Percentiles rank a stretch among this genome's conserved stretches.
phyloP scores from a whole-genome alignment of 2,113 vertebrate species.

The Myocastor coypus region DNA sequence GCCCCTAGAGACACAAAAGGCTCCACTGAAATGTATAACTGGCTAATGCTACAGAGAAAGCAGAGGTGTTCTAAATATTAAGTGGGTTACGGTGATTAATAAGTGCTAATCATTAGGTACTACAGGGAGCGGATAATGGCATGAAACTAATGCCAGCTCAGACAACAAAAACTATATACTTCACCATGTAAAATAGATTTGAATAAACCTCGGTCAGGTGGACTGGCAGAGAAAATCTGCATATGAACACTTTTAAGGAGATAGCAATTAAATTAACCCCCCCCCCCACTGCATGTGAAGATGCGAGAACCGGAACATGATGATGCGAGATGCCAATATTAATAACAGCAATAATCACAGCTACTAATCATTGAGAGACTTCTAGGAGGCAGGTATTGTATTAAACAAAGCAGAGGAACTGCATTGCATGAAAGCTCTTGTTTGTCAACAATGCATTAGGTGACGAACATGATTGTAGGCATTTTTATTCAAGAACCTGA shows the following conservation, averaged over 20 bases:
- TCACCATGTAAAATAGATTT: constrained; percentile 43
- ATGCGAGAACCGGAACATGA: background rate
- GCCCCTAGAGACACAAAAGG: background rate
- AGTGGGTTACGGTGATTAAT: background rate
- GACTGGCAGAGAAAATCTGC: constrained; percentile 38
- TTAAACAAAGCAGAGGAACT: background rate
- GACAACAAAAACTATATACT: background rate
- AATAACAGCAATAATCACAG: background rate
- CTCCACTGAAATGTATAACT: background rate
- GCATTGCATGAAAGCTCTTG: background rate
- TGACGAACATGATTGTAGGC: background rate
- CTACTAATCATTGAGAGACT: constrained; percentile 34
- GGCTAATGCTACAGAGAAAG: background rate
- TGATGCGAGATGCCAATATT: constrained; percentile 21
- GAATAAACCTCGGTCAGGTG: constrained; percentile 46
- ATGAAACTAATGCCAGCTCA: constrained; percentile 25
- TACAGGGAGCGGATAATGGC: background rate
- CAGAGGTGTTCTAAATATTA: background rate
- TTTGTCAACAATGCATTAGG: background rate
- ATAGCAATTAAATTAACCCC: constrained; percentile 66
- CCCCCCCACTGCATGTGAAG: background rate
- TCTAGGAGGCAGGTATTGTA: background rate
- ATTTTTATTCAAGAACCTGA: background rate
- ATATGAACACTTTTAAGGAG: constrained; percentile 42
- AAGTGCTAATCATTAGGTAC: background rate